Evolutionary conservation across 1,140 invertebrate genomes (phyloP).

Genomic region (Pectinophora gossypiella): DNA sequence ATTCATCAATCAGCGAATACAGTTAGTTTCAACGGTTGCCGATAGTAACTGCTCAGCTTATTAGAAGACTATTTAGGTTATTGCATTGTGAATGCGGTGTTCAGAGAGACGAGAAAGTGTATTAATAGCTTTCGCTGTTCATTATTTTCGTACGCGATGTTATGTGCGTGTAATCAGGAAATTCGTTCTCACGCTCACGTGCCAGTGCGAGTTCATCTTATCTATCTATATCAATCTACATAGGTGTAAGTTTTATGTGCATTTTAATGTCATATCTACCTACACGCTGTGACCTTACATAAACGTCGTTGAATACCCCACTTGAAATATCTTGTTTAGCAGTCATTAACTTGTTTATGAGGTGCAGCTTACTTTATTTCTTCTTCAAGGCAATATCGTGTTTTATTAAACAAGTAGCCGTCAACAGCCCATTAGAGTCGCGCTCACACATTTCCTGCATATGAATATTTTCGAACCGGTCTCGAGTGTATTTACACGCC

Average conservation of each 20-base stretch:
- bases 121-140: slow-evolving; percentile 1
- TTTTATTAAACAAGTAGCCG: no score
- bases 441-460: not conserved
- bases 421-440: no score
- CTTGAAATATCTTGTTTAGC: no score
- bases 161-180: not conserved
- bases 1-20: slow-evolving; percentile 39
- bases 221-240: no score
- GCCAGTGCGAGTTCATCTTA: no score
- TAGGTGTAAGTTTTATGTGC: no score
- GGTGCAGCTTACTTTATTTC: no score
- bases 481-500: slow-evolving; percentile 19
- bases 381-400: no score
- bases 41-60: slow-evolving; percentile 23
- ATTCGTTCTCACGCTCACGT: not conserved
- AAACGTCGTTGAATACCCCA: no score
- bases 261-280: no score
- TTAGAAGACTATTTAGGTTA: slow-evolving; percentile 35
- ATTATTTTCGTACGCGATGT: not conserved
- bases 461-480: slow-evolving; percentile 1
- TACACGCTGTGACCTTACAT: no score
- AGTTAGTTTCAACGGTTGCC: slow-evolving; percentile 18
- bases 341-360: no score
- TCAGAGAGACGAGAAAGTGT: not conserved
- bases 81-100: slow-evolving; percentile 11